Conservation (phyloP, 2,113 vertebrate genomes). For the Alouatta palliata region DNA sequence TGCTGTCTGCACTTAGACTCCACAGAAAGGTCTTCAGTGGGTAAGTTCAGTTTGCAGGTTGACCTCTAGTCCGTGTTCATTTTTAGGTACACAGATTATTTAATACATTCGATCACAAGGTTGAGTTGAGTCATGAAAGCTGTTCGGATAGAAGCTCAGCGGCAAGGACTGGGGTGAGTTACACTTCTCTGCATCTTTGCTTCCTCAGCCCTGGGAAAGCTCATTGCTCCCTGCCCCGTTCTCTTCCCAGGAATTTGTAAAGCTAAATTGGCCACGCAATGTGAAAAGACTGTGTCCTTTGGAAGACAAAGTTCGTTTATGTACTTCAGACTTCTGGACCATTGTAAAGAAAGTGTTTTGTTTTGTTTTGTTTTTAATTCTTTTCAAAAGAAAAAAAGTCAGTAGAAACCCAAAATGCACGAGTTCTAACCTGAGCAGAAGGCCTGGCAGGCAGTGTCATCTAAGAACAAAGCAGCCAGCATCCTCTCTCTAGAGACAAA, state of each 20-base stretch:
- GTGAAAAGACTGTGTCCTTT: background rate
- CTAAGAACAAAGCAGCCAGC: constrained; percentile 82
- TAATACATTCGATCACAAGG: rapidly evolving
- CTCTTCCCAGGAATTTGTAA: background rate
- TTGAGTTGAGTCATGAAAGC: no score
- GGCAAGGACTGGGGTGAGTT: rapidly evolving
- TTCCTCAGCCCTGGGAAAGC: rapidly evolving
- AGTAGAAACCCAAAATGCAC: constrained; percentile 57
- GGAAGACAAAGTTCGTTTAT: background rate
- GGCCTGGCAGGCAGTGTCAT: constrained; percentile 72
- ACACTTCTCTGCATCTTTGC: rapidly evolving
- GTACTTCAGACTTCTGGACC: background rate
- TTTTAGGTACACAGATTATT: background rate
- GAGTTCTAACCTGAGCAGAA: constrained; percentile 74
- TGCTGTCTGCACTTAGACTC: rapidly evolving
- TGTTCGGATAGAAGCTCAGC: background rate
- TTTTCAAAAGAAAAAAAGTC: constrained; percentile 58
- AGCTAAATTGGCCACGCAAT: rapidly evolving
- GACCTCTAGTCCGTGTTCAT: background rate
- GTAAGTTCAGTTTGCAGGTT: no score
- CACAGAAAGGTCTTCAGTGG: background rate
- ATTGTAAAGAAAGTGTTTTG: constrained; percentile 1
- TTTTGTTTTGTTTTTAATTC: background rate
- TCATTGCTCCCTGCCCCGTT: rapidly evolving
- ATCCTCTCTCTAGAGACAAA: constrained; percentile 83